These are phyloP conservation scores for Calephelis perditalis DNA, from an alignment of 2,888 invertebrate species.

Conservation along the genomic window DNA sequence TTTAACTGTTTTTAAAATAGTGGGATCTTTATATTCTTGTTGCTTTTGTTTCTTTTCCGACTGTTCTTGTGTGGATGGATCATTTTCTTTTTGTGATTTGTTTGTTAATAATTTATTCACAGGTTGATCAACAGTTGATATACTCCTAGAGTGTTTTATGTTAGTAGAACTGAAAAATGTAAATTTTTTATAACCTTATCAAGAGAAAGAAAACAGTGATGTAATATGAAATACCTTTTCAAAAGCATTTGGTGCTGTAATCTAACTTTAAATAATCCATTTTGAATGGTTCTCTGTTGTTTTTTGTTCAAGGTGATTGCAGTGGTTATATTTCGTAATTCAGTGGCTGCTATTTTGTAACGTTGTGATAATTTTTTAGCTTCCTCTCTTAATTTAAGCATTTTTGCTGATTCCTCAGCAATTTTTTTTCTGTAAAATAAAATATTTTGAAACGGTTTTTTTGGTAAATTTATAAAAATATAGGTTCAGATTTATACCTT, in stretches of 20 bases:
- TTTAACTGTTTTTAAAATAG: slow-evolving; percentile 45
- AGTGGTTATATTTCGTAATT: slow-evolving; percentile 59
- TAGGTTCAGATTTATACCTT: slow-evolving; percentile 42
- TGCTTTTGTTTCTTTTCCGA: slow-evolving; percentile 32
- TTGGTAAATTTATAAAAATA: neutral
- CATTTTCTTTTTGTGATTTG: slow-evolving; percentile 63
- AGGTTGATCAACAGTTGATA: slow-evolving; percentile 34
- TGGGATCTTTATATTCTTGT: slow-evolving; percentile 42
- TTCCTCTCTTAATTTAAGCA: slow-evolving; percentile 63
- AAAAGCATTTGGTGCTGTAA: slow-evolving; percentile 61
- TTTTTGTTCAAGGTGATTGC: slow-evolving; percentile 65
- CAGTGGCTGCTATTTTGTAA: slow-evolving; percentile 64
- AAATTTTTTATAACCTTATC: slow-evolving; percentile 20
- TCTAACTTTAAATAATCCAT: slow-evolving; percentile 54
- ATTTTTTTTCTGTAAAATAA: slow-evolving; percentile 55
- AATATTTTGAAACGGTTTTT: neutral
- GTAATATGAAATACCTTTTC: slow-evolving; percentile 52
- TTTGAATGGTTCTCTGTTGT: slow-evolving; percentile 56
- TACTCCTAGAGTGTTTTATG: slow-evolving; percentile 52
- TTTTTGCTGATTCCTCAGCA: slow-evolving; percentile 62
- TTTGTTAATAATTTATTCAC: slow-evolving; percentile 34
- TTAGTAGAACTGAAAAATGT: slow-evolving; percentile 52
- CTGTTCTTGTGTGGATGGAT: slow-evolving; percentile 47
- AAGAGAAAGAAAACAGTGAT: slow-evolving; percentile 1
- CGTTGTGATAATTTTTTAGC: slow-evolving; percentile 57